These are phyloP conservation scores for Xanthostigma xanthostigma DNA, from an alignment of 2,888 invertebrate genomes.

Conservation along the genomic window DNA sequence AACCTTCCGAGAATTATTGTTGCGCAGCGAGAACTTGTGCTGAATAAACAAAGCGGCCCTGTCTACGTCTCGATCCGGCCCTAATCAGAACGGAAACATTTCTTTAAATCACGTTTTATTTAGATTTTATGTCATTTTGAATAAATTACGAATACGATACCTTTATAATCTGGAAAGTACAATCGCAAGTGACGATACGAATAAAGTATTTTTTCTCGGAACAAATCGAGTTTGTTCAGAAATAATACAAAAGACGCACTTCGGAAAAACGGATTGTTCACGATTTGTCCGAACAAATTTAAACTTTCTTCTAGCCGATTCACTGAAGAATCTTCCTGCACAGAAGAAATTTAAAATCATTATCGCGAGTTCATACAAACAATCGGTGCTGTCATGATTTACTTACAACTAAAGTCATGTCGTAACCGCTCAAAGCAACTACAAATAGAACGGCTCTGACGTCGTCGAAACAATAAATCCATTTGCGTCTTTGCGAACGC, in stretches of 20 bases:
- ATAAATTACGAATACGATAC: conserved; percentile 17
- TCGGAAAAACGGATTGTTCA: conserved; percentile 46
- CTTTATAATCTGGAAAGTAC: conserved; percentile 43
- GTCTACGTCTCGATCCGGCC: conserved; percentile 45
- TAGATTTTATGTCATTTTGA: background rate
- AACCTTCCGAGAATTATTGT: conserved; percentile 38
- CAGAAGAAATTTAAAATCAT: conserved; percentile 3
- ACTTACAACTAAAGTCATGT: conserved; percentile 42
- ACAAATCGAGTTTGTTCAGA: conserved; percentile 48
- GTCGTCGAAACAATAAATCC: conserved; percentile 54
- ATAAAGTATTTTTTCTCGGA: conserved; percentile 45
- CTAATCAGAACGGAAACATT: conserved; percentile 21
- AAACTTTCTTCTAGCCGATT: conserved; percentile 48
- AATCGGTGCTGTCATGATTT: background rate
- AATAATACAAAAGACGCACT: conserved; percentile 46
- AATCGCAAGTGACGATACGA: conserved; percentile 42
- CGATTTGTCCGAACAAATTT: conserved; percentile 45
- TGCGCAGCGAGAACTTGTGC: conserved; percentile 40
- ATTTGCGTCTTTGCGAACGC: conserved; percentile 45
- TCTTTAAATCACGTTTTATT: background rate
- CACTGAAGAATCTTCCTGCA: conserved; percentile 40
- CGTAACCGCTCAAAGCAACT: conserved; percentile 47
- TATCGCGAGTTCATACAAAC: conserved; percentile 2
- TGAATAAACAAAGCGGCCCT: conserved; percentile 45
- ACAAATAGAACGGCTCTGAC: conserved; percentile 47